Evolutionary conservation across 1,140 invertebrate species (phyloP).

Genomic region (Papilio dardanus): DNA sequence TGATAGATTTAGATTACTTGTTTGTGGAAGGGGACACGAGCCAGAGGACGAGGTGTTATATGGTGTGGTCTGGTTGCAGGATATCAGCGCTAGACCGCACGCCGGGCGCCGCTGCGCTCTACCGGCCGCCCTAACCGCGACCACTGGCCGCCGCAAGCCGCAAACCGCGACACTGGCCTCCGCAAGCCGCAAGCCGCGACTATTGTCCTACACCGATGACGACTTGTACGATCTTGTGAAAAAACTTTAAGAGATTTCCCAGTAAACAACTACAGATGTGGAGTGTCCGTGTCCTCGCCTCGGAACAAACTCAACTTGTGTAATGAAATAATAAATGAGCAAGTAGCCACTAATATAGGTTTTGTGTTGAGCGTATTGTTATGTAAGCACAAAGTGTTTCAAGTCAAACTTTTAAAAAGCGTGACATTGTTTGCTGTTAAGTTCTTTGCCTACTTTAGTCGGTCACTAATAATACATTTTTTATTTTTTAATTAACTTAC

Average conservation of each 20-base stretch:
- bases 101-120: slow-evolving; percentile 45
- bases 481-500: too few relatives aligned
- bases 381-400: neutral
- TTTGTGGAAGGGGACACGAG: too few relatives aligned
- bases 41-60: too few relatives aligned
- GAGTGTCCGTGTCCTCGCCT: neutral
- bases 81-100: slow-evolving; percentile 71
- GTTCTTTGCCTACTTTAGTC: neutral
- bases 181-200: too few relatives aligned
- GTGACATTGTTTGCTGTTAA: neutral
- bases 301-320: neutral
- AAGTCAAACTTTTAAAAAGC: neutral
- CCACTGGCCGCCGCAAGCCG: neutral
- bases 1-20: too few relatives aligned
- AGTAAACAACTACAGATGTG: neutral
- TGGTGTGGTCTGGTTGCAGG: slow-evolving; percentile 57
- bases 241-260: neutral
- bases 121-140: slow-evolving; percentile 62
- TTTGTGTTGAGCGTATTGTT: neutral
- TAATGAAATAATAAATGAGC: neutral
- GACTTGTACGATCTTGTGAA: neutral
- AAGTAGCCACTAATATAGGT: neutral
- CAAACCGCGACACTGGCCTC: neutral
- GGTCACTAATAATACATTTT: neutral
- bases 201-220: too few relatives aligned